A percentile compares a stretch with the other conserved stretches of the same genome.
Evolutionary conservation across 2,888 invertebrate species (phyloP).

Genomic region (Drosophila paramelanica): DNA sequence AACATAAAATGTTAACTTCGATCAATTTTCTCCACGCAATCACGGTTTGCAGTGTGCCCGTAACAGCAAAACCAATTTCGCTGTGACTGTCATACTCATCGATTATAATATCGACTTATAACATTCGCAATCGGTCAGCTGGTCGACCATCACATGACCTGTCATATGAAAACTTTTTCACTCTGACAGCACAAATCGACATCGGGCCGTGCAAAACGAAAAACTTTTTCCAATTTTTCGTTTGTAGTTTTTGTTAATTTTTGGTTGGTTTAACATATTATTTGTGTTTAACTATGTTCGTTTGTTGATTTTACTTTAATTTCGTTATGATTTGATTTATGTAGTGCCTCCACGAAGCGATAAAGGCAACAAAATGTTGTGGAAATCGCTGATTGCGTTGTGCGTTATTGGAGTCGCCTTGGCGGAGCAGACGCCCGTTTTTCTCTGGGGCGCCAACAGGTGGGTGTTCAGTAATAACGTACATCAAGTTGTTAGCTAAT

Average conservation of each 20-base stretch:
- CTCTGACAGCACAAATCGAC: constrained; percentile 80
- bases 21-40: neutral
- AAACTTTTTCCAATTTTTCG: constrained; percentile 68
- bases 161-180: constrained; percentile 83
- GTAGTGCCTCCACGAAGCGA: constrained; percentile 56
- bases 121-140: constrained; percentile 51
- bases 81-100: constrained; percentile 27
- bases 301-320: constrained; percentile 48
- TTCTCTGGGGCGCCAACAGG: constrained; percentile 86
- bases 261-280: constrained; percentile 60
- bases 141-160: constrained; percentile 82
- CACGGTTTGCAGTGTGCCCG: neutral
- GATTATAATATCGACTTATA: constrained; percentile 27
- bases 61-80: rapidly evolving
- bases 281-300: constrained; percentile 49
- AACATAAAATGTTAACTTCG: neutral
- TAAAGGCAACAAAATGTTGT: constrained; percentile 69
- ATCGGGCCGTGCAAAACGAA: constrained; percentile 65
- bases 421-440: constrained; percentile 86
- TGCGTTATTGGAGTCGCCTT: constrained; percentile 77
- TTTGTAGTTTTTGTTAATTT: constrained; percentile 75
- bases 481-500: constrained; percentile 20
- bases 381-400: constrained; percentile 77
- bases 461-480: constrained; percentile 62
- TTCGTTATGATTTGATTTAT: constrained; percentile 47